Conservation (phyloP, 2,113 vertebrate genomes). For the Pangasianodon gigas region DNA sequence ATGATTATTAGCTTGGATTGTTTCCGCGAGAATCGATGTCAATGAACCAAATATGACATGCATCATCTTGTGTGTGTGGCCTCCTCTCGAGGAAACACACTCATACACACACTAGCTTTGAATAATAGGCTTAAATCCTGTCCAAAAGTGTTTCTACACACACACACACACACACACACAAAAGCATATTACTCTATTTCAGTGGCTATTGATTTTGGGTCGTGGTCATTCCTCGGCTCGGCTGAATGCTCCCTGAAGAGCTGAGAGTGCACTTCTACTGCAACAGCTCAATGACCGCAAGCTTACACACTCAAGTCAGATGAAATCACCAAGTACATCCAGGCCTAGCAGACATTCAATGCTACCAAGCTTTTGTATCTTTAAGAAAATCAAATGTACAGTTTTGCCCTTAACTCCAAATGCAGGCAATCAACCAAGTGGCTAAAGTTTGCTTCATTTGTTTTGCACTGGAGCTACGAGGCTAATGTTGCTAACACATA, state of each 20-base stretch:
- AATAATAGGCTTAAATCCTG: background rate
- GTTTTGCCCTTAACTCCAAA: background rate
- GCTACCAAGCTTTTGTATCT: background rate
- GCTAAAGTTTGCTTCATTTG: background rate
- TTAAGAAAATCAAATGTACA: background rate
- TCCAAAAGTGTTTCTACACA: background rate
- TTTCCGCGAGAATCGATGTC: background rate
- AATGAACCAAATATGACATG: background rate
- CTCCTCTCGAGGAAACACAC: background rate
- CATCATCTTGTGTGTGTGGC: background rate
- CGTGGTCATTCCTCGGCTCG: conserved; percentile 60
- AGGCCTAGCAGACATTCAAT: background rate
- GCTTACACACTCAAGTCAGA: conserved; percentile 18
- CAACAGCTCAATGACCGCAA: conserved; percentile 38
- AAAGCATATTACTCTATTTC: conserved; percentile 37
- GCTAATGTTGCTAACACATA: too few species aligned
- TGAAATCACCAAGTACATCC: background rate
- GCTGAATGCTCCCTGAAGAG: conserved; percentile 57
- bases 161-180: conserved; percentile 38
- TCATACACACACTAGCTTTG: background rate
- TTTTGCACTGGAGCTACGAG: background rate
- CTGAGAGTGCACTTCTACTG: conserved; percentile 68
- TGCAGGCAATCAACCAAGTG: background rate
- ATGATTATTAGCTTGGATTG: background rate
- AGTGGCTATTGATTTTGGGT: conserved; percentile 62